Evolutionary conservation across 2,797 vertebrate genomes (phyloP), one percentile per base, ranked within the genome.

Genomic region (Ibycter americanus): DNA sequence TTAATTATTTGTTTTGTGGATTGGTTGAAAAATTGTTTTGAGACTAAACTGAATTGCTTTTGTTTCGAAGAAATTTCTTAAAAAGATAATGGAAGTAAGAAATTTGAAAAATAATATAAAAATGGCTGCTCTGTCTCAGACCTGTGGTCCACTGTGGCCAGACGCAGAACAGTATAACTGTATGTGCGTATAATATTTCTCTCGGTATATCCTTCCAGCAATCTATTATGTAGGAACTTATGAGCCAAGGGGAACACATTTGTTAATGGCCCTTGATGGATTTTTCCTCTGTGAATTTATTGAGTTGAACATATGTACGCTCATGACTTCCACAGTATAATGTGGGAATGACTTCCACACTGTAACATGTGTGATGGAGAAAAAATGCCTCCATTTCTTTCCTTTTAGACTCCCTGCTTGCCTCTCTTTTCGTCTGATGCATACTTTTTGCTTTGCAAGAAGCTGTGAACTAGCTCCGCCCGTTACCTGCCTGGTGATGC

Each of bases 191-290:
- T 27, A 80, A 62, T 68, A 63, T 88, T 88, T 91, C 77, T 89
- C 40, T 68, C 4, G 2, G 12, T 79, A 38, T 18, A 82, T 79
- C 51, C 77, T 96, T 79, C 62, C 90, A 94, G 70, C 73, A 82
- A 87, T 90, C 73, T 76, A 29, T 94, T 89, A 76, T 66, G 34
- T 23, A 52, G 93, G 70, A 96, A 76, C 61, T 82, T 65, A 23
- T 3, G 83, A 95, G 83, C 94, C 90, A 93, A 95, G 86, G 55
- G 86, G 93, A 97, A 66, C 66, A 79, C 51, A 76, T 76, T 92
- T 92, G 62, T 93, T 96, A 95, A 92, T 89, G 92, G 70, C 29
- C 83, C 88, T 90, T 90, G 96, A 90, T 96, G 73, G 86, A 71
- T 94, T 92, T 94, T 68, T 56, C 88, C 73, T 84, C 83, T 84